These are phyloP conservation scores for Cynaeus angustus DNA, from an alignment of 2,888 invertebrate genomes.

Conservation along the genomic window DNA sequence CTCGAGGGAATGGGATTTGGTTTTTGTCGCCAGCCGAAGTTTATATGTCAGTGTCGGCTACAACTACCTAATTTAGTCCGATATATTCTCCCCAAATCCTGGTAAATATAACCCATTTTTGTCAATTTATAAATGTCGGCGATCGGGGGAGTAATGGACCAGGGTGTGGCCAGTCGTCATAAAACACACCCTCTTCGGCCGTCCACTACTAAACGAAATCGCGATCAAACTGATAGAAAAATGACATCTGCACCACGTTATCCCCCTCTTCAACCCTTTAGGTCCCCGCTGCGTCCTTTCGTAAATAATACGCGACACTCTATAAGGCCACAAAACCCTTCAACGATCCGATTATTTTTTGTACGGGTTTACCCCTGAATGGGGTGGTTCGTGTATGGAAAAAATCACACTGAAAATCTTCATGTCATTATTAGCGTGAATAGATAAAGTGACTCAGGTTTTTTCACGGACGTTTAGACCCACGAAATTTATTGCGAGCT, in stretches of 20 bases:
- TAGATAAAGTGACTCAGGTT: slow-evolving; percentile 47
- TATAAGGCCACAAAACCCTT: slow-evolving; percentile 71
- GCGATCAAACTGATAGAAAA: slow-evolving; percentile 34
- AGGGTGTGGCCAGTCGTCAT: slow-evolving; percentile 66
- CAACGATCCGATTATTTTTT: slow-evolving; percentile 71
- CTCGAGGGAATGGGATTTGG: slow-evolving; percentile 70
- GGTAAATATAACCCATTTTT: slow-evolving; percentile 67
- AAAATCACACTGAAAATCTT: slow-evolving; percentile 64
- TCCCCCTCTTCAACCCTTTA: slow-evolving; percentile 64
- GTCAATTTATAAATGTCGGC: slow-evolving; percentile 30
- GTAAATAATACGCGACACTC: slow-evolving; percentile 70
- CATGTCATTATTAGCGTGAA: slow-evolving; percentile 58
- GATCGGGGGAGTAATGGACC: slow-evolving; percentile 64
- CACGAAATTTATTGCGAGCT: slow-evolving; percentile 44
- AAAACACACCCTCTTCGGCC: slow-evolving; percentile 65
- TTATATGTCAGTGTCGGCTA: slow-evolving; percentile 70
- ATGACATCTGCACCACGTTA: slow-evolving; percentile 62
- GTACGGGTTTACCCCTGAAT: slow-evolving; percentile 67
- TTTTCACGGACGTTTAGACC: slow-evolving; percentile 50
- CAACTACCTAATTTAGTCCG: slow-evolving; percentile 68
- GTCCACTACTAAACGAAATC: slow-evolving; percentile 11
- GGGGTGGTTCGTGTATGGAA: slow-evolving; percentile 69
- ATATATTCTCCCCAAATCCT: slow-evolving; percentile 65
- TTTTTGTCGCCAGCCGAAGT: slow-evolving; percentile 71
- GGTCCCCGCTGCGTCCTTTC: slow-evolving; percentile 59